phyloP scores from a whole-genome alignment of 2,888 invertebrate genomes.

The Xylota sylvarum region DNA sequence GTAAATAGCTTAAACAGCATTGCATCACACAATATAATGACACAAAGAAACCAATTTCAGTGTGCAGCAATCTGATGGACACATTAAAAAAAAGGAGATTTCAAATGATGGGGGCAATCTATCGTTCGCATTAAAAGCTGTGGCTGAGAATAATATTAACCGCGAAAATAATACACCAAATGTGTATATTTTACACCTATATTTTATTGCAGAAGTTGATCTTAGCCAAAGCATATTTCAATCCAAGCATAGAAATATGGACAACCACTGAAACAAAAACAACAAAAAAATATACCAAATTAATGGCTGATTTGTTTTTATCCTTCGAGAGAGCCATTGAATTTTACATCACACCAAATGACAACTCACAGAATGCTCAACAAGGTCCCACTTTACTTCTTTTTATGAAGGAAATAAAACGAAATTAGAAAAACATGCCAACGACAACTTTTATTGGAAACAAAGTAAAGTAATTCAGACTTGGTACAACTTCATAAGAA shows the following conservation, averaged over 20 bases:
- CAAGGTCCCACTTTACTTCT: neutral
- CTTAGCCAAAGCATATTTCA: constrained; percentile 15
- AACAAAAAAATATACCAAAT: constrained; percentile 1
- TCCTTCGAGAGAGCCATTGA: constrained; percentile 7
- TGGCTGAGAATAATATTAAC: constrained; percentile 19
- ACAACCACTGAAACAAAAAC: neutral
- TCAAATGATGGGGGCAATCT: constrained; percentile 28
- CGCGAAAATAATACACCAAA: constrained; percentile 17
- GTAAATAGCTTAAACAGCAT: constrained; percentile 25
- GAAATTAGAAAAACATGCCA: constrained; percentile 19
- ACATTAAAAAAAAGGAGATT: constrained; percentile 21
- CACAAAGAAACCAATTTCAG: constrained; percentile 15
- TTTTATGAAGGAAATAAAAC: constrained; percentile 34
- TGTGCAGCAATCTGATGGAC: constrained; percentile 18
- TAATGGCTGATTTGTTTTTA: constrained; percentile 24
- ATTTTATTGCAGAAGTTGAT: constrained; percentile 39
- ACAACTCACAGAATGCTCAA: constrained; percentile 14
- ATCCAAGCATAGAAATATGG: neutral
- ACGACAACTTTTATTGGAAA: constrained; percentile 23
- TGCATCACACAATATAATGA: neutral
- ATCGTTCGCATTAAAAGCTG: constrained; percentile 17
- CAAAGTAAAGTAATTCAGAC: constrained; percentile 5
- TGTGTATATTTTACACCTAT: constrained; percentile 26
- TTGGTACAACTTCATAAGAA: constrained; percentile 11
- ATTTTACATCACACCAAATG: constrained; percentile 7